These are phyloP conservation scores for Erpobdella octoculata DNA, from an alignment of 2,888 invertebrate species.

Conservation along the genomic window DNA sequence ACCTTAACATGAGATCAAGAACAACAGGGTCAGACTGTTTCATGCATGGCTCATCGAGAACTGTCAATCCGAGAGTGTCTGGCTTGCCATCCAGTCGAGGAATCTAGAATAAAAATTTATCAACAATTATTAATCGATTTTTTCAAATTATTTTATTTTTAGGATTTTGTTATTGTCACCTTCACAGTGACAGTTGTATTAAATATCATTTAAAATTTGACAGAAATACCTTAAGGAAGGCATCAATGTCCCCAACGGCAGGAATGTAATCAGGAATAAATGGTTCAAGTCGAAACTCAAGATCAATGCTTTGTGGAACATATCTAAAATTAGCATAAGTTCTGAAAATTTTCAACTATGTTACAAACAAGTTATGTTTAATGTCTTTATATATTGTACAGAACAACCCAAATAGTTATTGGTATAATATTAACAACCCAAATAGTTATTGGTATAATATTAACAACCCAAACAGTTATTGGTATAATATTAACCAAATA, in stretches of 20 bases:
- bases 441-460: too few relatives aligned
- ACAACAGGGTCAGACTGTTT: slow-evolving; percentile 71
- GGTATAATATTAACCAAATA: too few relatives aligned
- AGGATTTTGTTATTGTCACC: too few relatives aligned
- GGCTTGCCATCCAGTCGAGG: slow-evolving; percentile 65
- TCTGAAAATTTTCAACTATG: neutral
- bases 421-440: neutral
- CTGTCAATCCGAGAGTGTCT: slow-evolving; percentile 64
- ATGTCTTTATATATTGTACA: too few relatives aligned
- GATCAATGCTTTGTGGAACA: slow-evolving; percentile 80
- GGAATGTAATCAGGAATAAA: slow-evolving; percentile 95
- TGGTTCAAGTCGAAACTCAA: slow-evolving; percentile 80
- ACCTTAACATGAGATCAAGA: slow-evolving; percentile 77
- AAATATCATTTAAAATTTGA: neutral
- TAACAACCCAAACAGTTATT: too few relatives aligned
- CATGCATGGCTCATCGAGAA: slow-evolving; percentile 89
- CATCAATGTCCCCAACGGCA: slow-evolving; percentile 95
- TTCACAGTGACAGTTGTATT: neutral
- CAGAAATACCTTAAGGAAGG: slow-evolving; percentile 75
- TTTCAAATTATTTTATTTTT: neutral
- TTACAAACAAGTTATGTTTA: too few relatives aligned
- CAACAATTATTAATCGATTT: neutral
- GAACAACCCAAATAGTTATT: neutral
- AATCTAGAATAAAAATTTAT: slow-evolving; percentile 45
- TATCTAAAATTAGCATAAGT: slow-evolving; percentile 60